Evolutionary conservation across 2,888 invertebrate genomes (phyloP).

Genomic region (Diogma glabrata): DNA sequence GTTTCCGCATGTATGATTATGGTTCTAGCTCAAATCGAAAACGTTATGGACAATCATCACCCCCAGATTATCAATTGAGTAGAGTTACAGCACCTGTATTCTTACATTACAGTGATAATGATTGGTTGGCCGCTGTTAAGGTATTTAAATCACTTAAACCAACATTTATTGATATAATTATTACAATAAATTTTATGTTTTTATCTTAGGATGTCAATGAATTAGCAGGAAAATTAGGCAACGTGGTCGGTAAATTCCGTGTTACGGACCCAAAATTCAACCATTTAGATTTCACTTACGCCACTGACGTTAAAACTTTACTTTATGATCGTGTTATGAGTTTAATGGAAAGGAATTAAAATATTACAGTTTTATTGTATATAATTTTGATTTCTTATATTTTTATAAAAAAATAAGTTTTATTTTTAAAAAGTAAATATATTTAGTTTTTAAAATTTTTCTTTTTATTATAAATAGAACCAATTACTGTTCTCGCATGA

Average conservation of each 20-base stretch:
- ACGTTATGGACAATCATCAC: conserved; percentile 37
- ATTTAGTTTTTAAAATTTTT: too few relatives aligned
- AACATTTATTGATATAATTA: too few relatives aligned
- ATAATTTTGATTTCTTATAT: too few relatives aligned
- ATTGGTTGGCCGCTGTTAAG: conserved; percentile 43
- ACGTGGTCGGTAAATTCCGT: conserved; percentile 37
- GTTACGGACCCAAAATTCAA: conserved; percentile 38
- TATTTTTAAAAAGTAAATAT: too few relatives aligned
- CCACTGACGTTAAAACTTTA: conserved; percentile 32
- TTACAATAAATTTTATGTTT: background rate
- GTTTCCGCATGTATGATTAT: conserved; percentile 41
- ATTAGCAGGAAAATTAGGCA: conserved; percentile 38
- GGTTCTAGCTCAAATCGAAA: conserved; percentile 37
- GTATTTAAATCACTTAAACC: too few relatives aligned
- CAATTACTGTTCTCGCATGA: too few relatives aligned
- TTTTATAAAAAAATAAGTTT: too few relatives aligned
- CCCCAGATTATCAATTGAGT: conserved; percentile 43
- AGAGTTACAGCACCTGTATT: conserved; percentile 44
- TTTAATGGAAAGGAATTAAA: conserved; percentile 14
- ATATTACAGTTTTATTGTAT: too few relatives aligned
- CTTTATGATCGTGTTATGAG: conserved; percentile 34
- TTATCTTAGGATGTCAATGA: conserved; percentile 38
- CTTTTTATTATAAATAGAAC: too few relatives aligned
- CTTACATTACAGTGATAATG: conserved; percentile 46
- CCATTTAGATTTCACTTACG: conserved; percentile 36